These are phyloP conservation scores for Limenitis camilla DNA, from an alignment of 2,888 invertebrate species.

Conservation along the genomic window DNA sequence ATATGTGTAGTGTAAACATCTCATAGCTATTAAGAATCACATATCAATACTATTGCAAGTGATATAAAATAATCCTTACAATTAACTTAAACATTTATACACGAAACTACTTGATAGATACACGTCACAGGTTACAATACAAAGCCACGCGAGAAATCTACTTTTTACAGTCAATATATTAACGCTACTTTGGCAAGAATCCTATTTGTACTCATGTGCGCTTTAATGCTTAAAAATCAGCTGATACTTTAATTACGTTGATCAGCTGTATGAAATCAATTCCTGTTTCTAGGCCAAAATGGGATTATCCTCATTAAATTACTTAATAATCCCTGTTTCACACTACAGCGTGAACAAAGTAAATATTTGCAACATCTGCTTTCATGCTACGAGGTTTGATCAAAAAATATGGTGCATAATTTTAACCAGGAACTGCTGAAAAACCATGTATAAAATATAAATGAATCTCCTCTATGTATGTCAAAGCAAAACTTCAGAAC, in stretches of 20 bases:
- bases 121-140: neutral
- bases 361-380: neutral
- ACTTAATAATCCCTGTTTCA: neutral
- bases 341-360: neutral
- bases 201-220: conserved; percentile 50
- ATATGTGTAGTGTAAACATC: too few species aligned
- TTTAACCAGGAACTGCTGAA: too few species aligned
- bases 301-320: neutral
- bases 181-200: conserved; percentile 50
- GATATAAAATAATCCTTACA: too few species aligned
- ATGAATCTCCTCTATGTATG: too few species aligned
- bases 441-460: too few species aligned
- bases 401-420: too few species aligned
- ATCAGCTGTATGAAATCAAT: conserved; percentile 19
- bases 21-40: too few species aligned
- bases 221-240: conserved; percentile 28
- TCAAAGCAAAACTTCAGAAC: too few species aligned
- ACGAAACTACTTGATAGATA: too few species aligned
- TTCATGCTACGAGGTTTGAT: neutral
- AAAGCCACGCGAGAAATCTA: conserved; percentile 9
- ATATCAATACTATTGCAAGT: too few species aligned
- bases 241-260: neutral
- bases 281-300: conserved; percentile 13
- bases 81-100: too few species aligned
- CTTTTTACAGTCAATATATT: conserved; percentile 16